Evolutionary conservation across 2,888 invertebrate genomes (phyloP).

Genomic region (Apamea crenata): DNA sequence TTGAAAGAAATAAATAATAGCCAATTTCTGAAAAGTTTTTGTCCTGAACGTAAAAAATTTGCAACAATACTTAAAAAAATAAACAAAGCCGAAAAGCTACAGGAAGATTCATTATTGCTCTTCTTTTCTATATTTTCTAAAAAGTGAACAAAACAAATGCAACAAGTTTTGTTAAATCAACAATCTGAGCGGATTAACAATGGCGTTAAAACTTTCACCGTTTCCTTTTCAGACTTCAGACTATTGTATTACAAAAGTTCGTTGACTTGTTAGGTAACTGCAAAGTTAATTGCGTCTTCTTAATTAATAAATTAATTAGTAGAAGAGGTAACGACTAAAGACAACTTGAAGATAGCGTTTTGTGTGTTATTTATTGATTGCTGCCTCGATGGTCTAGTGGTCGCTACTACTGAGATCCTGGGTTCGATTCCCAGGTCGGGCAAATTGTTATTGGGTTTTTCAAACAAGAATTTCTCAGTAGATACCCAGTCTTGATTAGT

Average conservation of each 20-base stretch:
- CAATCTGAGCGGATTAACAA: conserved; percentile 57
- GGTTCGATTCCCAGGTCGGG: neutral
- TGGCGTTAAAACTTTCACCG: conserved; percentile 63
- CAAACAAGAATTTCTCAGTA: neutral
- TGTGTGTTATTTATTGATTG: neutral
- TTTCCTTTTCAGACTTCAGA: conserved; percentile 56
- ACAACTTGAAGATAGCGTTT: neutral
- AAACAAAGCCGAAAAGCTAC: neutral
- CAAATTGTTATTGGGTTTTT: neutral
- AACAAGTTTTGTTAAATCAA: conserved; percentile 23
- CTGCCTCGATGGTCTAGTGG: neutral
- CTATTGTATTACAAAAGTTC: conserved; percentile 62
- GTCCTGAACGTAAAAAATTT: neutral
- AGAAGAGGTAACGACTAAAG: neutral
- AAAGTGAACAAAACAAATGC: conserved; percentile 26
- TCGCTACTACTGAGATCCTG: neutral
- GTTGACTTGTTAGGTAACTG: conserved; percentile 52
- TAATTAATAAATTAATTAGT: conserved; percentile 2
- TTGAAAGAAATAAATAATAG: neutral
- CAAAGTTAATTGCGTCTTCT: conserved; percentile 18
- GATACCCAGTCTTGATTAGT: neutral
- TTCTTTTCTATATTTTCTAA: conserved; percentile 1
- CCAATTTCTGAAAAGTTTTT: neutral
- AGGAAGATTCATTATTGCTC: neutral
- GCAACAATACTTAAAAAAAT: no score